Conservation (phyloP, 2,113 vertebrate genomes). For the Cinclus mexicanus region DNA sequence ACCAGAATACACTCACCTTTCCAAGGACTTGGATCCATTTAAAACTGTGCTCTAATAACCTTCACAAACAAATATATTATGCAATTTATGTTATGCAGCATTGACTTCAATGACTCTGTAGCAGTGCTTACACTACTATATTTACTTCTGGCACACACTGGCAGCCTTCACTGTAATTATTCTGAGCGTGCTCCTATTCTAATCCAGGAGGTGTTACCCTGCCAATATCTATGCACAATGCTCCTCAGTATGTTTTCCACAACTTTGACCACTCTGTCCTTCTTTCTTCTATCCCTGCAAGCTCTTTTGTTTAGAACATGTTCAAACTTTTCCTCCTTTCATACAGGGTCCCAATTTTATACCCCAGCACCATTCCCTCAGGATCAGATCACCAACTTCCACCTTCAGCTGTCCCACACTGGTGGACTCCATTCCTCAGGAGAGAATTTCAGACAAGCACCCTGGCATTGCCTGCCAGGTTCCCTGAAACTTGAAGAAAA, state of each 20-base stretch:
- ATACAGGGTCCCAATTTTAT: background rate
- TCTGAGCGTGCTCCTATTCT: background rate
- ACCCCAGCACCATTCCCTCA: background rate
- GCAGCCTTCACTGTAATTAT: background rate
- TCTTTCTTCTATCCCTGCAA: background rate
- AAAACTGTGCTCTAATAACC: constrained; percentile 28
- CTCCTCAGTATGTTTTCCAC: background rate
- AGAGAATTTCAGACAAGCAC: background rate
- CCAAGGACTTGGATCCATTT: constrained; percentile 19
- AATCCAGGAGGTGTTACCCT: background rate
- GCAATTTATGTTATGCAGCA: constrained; percentile 41
- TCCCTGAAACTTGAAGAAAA: background rate
- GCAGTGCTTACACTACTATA: constrained; percentile 58
- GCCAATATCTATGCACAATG: background rate
- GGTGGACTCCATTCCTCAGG: background rate
- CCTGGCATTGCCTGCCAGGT: background rate
- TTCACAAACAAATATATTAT: constrained; percentile 58
- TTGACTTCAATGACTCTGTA: constrained; percentile 57
- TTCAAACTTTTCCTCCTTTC: fast-evolving
- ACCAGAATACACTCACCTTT: constrained; percentile 12
- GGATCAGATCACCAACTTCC: background rate
- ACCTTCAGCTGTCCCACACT: background rate
- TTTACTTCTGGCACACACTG: constrained; percentile 21
- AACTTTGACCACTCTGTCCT: background rate
- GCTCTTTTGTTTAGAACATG: background rate